Conservation (phyloP, 2,113 vertebrate species). For the Diphyllodes magnificus region DNA sequence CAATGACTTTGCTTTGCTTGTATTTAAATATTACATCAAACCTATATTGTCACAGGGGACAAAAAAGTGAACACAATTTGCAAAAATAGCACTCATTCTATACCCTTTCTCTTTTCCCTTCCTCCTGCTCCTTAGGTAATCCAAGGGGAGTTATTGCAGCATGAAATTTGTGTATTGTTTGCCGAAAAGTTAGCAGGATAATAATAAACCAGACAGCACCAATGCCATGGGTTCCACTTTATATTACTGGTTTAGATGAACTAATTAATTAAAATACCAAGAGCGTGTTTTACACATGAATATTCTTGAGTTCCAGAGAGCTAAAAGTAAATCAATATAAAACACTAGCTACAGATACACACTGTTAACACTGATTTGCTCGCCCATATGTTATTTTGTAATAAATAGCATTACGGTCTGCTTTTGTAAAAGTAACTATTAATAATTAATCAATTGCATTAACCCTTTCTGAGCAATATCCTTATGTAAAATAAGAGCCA, state of each 20-base stretch:
- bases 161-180: background rate
- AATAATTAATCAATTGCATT: background rate
- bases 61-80: background rate
- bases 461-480: background rate
- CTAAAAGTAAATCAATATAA: background rate
- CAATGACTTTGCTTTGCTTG: slow-evolving; percentile 10
- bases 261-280: slow-evolving; percentile 2
- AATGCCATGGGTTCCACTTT: background rate
- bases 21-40: slow-evolving; percentile 58
- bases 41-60: background rate
- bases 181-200: background rate
- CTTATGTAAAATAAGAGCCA: background rate
- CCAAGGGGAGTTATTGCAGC: background rate
- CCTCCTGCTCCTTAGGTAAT: background rate
- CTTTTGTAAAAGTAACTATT: background rate
- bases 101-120: background rate
- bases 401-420: background rate
- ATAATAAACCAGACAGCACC: background rate
- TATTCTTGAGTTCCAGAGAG: background rate
- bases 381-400: background rate
- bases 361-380: background rate
- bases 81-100: background rate
- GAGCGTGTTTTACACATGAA: background rate
- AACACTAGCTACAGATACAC: background rate
- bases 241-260: background rate